These are phyloP conservation scores for Ataeniobius toweri DNA, from an alignment of 2,797 vertebrate genomes.

Conservation along the genomic window DNA sequence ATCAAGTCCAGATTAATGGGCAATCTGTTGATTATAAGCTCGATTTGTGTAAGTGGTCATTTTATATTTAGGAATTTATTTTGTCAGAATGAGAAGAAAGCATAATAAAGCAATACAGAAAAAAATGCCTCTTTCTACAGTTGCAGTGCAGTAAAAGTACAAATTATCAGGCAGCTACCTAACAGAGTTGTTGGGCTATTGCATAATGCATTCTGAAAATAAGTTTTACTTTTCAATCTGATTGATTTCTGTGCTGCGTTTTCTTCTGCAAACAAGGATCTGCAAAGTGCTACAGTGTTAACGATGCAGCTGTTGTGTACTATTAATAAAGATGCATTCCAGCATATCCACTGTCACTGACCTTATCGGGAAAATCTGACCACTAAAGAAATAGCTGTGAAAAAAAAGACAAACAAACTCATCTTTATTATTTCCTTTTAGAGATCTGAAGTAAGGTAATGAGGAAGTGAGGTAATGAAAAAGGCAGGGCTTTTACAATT, in stretches of 20 bases:
- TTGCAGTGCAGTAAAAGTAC: not conserved
- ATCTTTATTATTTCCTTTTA: no score
- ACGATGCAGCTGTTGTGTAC: not conserved
- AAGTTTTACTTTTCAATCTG: not conserved
- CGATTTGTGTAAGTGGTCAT: not conserved
- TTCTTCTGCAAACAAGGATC: not conserved
- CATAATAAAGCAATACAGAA: not conserved
- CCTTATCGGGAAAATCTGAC: not conserved
- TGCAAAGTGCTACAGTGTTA: not conserved
- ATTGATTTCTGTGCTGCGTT: not conserved
- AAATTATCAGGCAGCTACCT: not conserved
- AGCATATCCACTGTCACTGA: not conserved
- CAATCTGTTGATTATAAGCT: no score
- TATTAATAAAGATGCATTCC: not conserved
- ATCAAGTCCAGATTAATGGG: no score
- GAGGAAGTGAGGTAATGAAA: not conserved
- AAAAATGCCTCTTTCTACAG: not conserved
- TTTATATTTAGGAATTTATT: not conserved
- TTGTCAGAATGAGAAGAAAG: not conserved
- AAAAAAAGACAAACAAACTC: not conserved
- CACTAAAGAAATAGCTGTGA: not conserved
- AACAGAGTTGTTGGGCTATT: not conserved
- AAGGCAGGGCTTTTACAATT: not conserved
- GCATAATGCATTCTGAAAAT: not conserved
- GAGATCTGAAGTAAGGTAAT: not conserved